Evolutionary conservation across 1,140 invertebrate genomes (phyloP).

Genomic region (Saccostrea echinata): DNA sequence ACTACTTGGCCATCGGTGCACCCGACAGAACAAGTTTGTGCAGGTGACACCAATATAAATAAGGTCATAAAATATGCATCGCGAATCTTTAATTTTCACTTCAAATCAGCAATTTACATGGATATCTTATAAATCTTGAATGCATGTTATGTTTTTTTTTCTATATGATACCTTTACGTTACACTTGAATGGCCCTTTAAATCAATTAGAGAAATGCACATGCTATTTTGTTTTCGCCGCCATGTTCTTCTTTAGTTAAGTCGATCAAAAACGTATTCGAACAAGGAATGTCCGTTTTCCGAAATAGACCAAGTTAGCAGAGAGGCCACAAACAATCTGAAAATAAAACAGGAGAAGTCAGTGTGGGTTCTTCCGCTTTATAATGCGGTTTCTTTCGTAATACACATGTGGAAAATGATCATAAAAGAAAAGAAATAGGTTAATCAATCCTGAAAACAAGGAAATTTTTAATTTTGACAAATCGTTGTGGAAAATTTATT

Average conservation of each 20-base stretch:
- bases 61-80: neutral
- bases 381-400: no score
- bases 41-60: neutral
- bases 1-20: no score
- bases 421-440: no score
- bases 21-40: neutral
- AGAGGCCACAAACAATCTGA: no score
- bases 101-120: neutral
- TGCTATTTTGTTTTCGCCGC: constrained; percentile 27
- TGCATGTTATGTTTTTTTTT: neutral
- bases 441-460: no score
- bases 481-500: no score
- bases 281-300: no score
- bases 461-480: no score
- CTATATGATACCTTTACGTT: neutral
- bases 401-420: no score
- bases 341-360: no score
- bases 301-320: no score
- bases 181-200: neutral
- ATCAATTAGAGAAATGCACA: neutral
- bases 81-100: neutral
- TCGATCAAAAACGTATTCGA: neutral
- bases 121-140: neutral
- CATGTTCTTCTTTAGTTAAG: neutral
- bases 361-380: no score